Percentiles rank a stretch among this genome's conserved stretches.
Conservation (phyloP, 2,888 invertebrate species). For the Dicyrtomina minuta region DNA sequence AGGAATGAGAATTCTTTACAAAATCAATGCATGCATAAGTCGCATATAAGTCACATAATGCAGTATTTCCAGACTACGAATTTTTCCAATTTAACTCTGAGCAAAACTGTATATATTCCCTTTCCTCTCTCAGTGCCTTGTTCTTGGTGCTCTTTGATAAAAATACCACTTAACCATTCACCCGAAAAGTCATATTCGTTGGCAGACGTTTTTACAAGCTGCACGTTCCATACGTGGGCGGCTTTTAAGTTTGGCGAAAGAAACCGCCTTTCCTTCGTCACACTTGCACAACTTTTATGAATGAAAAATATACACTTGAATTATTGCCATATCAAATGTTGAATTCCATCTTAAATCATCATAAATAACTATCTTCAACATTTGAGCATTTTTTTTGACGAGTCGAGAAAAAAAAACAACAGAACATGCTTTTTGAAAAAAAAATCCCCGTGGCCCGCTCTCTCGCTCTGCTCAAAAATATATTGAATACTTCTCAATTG, state of each 20-base stretch:
- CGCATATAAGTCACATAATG: too few species aligned
- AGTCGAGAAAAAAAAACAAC: too few species aligned
- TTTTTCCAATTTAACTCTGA: not conserved
- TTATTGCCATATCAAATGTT: not conserved
- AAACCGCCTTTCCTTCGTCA: constrained; percentile 20
- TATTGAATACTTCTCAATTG: too few species aligned
- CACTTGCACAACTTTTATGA: constrained; percentile 12
- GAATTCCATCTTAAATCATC: too few species aligned
- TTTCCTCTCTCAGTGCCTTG: not conserved
- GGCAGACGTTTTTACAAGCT: constrained; percentile 6
- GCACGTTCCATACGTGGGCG: constrained; percentile 10
- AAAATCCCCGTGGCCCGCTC: too few species aligned
- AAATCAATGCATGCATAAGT: too few species aligned
- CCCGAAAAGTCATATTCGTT: not conserved
- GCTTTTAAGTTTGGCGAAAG: not conserved
- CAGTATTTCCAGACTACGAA: too few species aligned
- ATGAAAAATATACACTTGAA: constrained; percentile 3
- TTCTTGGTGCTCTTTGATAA: not conserved
- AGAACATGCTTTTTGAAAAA: too few species aligned
- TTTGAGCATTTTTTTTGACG: too few species aligned
- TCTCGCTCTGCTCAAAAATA: too few species aligned
- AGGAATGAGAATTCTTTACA: too few species aligned
- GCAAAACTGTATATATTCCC: not conserved
- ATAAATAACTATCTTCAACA: too few species aligned
- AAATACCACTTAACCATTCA: constrained; percentile 15